Evolutionary conservation across 2,888 invertebrate genomes (phyloP).

Genomic region (Itoplectis maculator): DNA sequence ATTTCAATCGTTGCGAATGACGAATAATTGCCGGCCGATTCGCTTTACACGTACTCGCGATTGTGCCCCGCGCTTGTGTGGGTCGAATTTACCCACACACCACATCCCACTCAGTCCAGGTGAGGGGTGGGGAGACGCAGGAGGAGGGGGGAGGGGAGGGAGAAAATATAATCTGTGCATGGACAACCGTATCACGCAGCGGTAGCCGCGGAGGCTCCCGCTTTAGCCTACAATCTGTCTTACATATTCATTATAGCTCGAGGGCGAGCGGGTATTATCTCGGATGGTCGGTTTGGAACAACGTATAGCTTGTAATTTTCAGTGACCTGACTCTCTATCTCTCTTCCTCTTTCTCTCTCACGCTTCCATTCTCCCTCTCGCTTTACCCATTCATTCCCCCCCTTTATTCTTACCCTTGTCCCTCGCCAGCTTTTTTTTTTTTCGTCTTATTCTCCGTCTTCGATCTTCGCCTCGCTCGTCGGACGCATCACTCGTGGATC

Average conservation of each 20-base stretch:
- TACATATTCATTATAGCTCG: slow-evolving; percentile 85
- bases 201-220: slow-evolving; percentile 82
- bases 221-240: slow-evolving; percentile 85
- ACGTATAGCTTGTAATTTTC: slow-evolving; percentile 84
- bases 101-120: slow-evolving; percentile 19
- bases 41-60: slow-evolving; percentile 67
- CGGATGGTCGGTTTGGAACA: slow-evolving; percentile 83
- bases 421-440: slow-evolving; percentile 11
- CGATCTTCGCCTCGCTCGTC: slow-evolving; percentile 38
- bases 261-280: slow-evolving; percentile 84
- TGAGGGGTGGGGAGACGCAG: slow-evolving; percentile 5
- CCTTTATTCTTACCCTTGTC: slow-evolving; percentile 25
- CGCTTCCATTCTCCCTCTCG: slow-evolving; percentile 53
- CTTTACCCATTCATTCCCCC: slow-evolving; percentile 41
- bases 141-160: slow-evolving; percentile 41
- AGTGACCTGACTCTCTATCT: slow-evolving; percentile 70
- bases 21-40: slow-evolving; percentile 79
- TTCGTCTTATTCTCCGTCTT: slow-evolving; percentile 23
- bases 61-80: background rate
- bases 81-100: slow-evolving; percentile 6
- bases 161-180: slow-evolving; percentile 81
- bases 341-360: slow-evolving; percentile 21
- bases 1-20: slow-evolving; percentile 80
- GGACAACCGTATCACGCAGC: slow-evolving; percentile 84
- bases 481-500: slow-evolving; percentile 34